These are phyloP conservation scores for Chlamydotis undulata DNA, from an alignment of 2,113 vertebrate species.

Conservation along the genomic window DNA sequence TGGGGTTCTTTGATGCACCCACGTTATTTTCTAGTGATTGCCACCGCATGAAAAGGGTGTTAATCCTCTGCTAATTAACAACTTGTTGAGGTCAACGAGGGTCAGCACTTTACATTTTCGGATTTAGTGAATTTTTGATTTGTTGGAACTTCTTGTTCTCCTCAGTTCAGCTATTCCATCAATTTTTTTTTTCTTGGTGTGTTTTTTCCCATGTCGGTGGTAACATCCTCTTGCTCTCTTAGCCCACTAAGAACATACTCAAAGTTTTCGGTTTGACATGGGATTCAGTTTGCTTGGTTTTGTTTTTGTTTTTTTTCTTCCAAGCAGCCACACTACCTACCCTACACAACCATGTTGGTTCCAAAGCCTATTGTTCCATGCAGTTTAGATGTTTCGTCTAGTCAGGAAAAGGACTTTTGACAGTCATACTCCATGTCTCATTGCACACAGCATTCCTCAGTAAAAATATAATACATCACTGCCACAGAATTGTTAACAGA, in stretches of 20 bases:
- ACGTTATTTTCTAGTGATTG: constrained; percentile 47
- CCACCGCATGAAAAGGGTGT: constrained; percentile 19
- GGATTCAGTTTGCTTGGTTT: neutral
- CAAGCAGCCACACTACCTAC: neutral
- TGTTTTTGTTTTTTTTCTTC: neutral
- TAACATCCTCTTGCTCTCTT: neutral
- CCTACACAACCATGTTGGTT: neutral
- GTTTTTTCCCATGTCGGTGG: neutral
- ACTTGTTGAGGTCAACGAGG: neutral
- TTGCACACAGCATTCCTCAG: neutral
- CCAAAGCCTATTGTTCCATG: neutral
- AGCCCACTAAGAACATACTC: neutral
- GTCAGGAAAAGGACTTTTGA: neutral
- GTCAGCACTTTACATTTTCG: constrained; percentile 19
- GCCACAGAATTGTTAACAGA: neutral
- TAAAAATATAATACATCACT: neutral
- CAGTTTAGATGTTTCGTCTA: neutral
- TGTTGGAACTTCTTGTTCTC: constrained; percentile 5
- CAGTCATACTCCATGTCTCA: neutral
- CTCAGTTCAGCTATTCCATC: neutral
- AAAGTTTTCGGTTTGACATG: neutral
- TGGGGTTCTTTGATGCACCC: neutral
- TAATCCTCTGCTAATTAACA: constrained; percentile 60
- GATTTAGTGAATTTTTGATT: constrained; percentile 27
- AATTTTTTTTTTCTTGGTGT: neutral